Percentiles rank a stretch among this genome's conserved stretches.
Evolutionary conservation across 2,888 invertebrate genomes (phyloP).

Genomic region (Drosophila macrospina): DNA sequence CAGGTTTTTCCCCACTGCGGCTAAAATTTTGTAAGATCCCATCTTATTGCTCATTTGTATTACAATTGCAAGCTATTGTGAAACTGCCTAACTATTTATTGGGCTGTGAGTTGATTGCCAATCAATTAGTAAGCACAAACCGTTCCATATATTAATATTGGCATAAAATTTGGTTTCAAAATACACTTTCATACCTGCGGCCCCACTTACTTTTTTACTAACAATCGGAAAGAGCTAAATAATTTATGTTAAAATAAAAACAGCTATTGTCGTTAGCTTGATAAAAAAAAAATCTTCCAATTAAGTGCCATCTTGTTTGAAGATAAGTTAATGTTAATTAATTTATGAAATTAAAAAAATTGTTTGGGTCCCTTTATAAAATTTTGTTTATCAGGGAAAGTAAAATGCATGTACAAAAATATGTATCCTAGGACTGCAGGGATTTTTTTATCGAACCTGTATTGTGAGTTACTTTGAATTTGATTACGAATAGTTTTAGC

Average conservation of each 20-base stretch:
- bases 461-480: conserved; percentile 3
- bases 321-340: neutral
- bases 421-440: conserved; percentile 6
- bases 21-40: neutral
- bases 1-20: neutral
- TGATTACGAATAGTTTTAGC: conserved; percentile 16
- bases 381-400: conserved; percentile 1
- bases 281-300: conserved; percentile 39
- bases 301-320: conserved; percentile 36
- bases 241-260: conserved; percentile 1
- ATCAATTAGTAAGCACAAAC: conserved; percentile 1
- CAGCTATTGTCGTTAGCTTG: conserved; percentile 12
- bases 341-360: neutral
- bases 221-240: neutral
- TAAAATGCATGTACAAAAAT: conserved; percentile 8
- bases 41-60: too few relatives aligned
- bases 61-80: too few relatives aligned
- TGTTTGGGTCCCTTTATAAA: conserved; percentile 10
- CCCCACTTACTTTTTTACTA: neutral
- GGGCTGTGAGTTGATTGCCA: neutral
- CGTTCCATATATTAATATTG: neutral
- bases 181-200: neutral
- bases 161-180: neutral
- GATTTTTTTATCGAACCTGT: neutral
- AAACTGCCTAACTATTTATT: neutral